Base-by-base conservation (phyloP, 1,140 invertebrate species). In the Achatina immaculata region DNA sequence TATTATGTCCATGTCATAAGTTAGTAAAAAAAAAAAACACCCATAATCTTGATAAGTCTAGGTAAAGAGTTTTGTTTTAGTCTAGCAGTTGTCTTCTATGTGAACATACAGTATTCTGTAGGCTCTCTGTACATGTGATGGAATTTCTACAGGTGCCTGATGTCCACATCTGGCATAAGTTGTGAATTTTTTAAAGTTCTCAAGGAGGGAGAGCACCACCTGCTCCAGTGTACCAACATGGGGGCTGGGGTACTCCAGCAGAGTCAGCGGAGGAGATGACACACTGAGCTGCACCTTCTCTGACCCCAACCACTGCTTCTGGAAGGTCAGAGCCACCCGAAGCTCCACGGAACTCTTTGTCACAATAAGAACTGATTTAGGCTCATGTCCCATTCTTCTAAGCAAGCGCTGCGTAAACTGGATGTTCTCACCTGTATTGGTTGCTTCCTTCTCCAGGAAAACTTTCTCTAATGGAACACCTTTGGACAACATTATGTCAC, bases 361-460 rank as follows among this genome's bases (percentile, higher is more conserved):
- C 36, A 88, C 88, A 45, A 89, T 58, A 34, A 89, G 85, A 9
- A 88, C 55, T 16, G 77, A 78, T 11, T 62, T 76, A 0, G 85
- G 86, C 7, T 79, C 9, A 7, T 66, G 45, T 3, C 71, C 43
- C 21, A 42, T 79, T 36, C 58, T 14, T 21, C 48, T 55, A 9
- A 87, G 75, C 0, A 85, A 38, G 24, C 77, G 76, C 48, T 88
- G 83, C 6, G 85, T 82, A 73, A 85, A 88, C 28, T 77, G 73
- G 6, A 89, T 83, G 78, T 89, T 89, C 83, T 89, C 87, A 19
- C 88, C 88, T 0, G 88, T 87, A 75, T 89, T 89, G 31, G 80
- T 86, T 11, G 87, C 87, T 75, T 84, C 34, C 16, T 55, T 66
- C 75, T 89, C 88, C 34, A 86, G 42, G 9, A 88, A 43, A 36